These are phyloP conservation scores for Smithornis capensis DNA, from an alignment of 2,113 vertebrate species.

Conservation along the genomic window DNA sequence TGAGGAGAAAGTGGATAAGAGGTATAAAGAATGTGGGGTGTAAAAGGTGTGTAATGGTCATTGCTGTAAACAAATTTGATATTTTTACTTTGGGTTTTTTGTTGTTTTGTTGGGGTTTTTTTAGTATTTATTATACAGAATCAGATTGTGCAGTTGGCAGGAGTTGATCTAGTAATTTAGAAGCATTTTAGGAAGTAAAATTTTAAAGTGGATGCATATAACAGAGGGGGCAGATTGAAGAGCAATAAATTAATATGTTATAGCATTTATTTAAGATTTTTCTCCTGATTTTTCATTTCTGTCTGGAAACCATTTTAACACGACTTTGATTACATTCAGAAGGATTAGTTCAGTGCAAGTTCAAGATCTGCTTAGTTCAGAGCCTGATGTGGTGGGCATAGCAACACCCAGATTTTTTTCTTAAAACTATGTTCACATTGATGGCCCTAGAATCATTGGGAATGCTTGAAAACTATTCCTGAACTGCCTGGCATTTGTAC, in stretches of 20 bases:
- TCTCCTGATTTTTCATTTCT: background rate
- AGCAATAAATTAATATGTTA: background rate
- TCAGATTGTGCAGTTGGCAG: background rate
- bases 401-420: background rate
- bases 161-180: background rate
- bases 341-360: background rate
- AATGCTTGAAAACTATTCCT: background rate
- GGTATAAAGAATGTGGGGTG: rapidly evolving
- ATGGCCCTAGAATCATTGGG: background rate
- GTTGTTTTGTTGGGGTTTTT: background rate
- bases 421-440: background rate
- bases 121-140: background rate
- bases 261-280: background rate
- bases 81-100: background rate
- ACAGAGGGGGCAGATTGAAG: background rate
- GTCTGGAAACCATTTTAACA: background rate
- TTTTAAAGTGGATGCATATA: background rate
- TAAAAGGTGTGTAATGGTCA: background rate
- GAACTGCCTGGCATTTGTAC: background rate
- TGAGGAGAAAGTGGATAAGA: background rate
- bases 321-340: background rate
- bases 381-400: background rate
- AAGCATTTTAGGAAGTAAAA: background rate
- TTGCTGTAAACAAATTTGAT: background rate
- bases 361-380: background rate